Evolutionary conservation across 2,888 invertebrate genomes (phyloP).

Genomic region (Meiosimyza platycephala): DNA sequence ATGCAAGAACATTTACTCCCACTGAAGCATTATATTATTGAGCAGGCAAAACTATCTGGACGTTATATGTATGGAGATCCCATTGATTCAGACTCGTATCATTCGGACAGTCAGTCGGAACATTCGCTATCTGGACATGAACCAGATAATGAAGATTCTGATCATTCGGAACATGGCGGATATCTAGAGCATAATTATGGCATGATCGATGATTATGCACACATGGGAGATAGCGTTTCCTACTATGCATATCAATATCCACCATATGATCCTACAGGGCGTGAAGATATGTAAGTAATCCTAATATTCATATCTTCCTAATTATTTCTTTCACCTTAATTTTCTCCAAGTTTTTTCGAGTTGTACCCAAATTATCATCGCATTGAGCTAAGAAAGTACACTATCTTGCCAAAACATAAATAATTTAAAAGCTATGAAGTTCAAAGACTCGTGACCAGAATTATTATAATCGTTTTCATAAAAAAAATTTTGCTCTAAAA

Average conservation of each 20-base stretch:
- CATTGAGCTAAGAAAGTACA: no score
- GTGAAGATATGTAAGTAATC: slow-evolving; percentile 65
- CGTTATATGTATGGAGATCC: slow-evolving; percentile 78
- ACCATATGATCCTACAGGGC: slow-evolving; percentile 70
- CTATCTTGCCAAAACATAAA: no score
- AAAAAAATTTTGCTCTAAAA: no score
- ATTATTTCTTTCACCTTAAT: no score
- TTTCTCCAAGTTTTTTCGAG: no score
- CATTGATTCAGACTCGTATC: slow-evolving; percentile 80
- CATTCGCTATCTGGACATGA: slow-evolving; percentile 77
- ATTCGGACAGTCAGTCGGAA: slow-evolving; percentile 80
- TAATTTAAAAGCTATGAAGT: no score
- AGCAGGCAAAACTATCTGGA: slow-evolving; percentile 79
- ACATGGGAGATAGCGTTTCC: slow-evolving; percentile 71
- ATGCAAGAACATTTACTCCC: slow-evolving; percentile 83
- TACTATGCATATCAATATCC: slow-evolving; percentile 74
- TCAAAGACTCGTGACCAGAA: no score
- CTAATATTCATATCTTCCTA: neutral
- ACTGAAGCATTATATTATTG: slow-evolving; percentile 87
- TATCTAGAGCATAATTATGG: slow-evolving; percentile 74
- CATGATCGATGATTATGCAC: slow-evolving; percentile 64
- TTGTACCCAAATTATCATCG: no score
- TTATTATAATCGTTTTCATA: no score
- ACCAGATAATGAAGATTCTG: slow-evolving; percentile 81
- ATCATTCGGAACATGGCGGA: slow-evolving; percentile 73